A percentile compares a stretch with the other conserved stretches of the same genome.
Evolutionary conservation across 2,797 vertebrate genomes (phyloP).

Genomic region (Diglossa cyanea): DNA sequence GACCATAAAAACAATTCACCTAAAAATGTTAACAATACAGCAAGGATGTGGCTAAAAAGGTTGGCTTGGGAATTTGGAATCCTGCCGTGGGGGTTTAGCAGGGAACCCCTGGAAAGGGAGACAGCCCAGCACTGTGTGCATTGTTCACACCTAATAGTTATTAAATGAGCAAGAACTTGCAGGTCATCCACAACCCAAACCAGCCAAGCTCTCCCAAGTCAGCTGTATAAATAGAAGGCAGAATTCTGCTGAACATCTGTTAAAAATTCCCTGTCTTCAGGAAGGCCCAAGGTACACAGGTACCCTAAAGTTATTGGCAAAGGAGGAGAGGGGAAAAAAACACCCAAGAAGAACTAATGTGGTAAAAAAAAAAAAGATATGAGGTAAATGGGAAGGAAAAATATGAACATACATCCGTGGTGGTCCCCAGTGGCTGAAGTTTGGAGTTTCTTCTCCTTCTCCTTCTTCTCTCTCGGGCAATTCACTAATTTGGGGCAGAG

Average conservation of each 20-base stretch:
- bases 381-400: neutral
- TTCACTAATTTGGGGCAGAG: slow-evolving; percentile 63
- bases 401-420: slow-evolving; percentile 82
- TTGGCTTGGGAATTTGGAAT: neutral
- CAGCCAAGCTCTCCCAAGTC: slow-evolving; percentile 9
- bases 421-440: slow-evolving; percentile 94
- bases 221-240: slow-evolving; percentile 40
- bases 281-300: slow-evolving; percentile 23
- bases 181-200: neutral
- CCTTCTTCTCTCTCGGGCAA: slow-evolving; percentile 92
- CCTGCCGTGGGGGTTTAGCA: neutral
- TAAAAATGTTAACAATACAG: slow-evolving; percentile 5
- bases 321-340: neutral
- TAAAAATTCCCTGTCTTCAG: slow-evolving; percentile 30
- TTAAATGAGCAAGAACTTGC: slow-evolving; percentile 20
- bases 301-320: slow-evolving; percentile 7
- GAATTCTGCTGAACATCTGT: slow-evolving; percentile 33
- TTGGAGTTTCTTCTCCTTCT: slow-evolving; percentile 94
- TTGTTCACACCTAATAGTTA: slow-evolving; percentile 47
- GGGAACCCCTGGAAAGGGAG: neutral
- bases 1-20: neutral
- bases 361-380: neutral
- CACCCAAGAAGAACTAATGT: neutral
- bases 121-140: neutral
- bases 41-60: slow-evolving; percentile 12